Evolutionary conservation across 2,797 vertebrate species (phyloP).

Genomic region (Atherinosoma microstoma): DNA sequence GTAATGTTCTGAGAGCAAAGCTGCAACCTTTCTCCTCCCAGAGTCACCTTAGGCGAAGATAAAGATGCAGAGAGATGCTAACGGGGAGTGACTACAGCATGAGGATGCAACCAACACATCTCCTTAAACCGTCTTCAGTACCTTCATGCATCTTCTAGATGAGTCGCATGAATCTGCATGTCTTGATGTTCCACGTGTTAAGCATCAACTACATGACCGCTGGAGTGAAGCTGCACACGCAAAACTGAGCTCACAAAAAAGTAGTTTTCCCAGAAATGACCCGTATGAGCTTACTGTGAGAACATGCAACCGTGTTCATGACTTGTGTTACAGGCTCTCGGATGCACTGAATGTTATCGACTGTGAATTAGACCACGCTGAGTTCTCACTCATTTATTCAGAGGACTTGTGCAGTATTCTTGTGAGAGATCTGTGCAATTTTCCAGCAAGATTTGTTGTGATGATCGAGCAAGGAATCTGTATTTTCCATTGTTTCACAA

Average conservation of each 20-base stretch:
- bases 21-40: slow-evolving; percentile 18
- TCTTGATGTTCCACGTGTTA: slow-evolving; percentile 42
- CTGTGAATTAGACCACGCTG: slow-evolving; percentile 67
- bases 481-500: slow-evolving; percentile 67
- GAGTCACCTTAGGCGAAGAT: slow-evolving; percentile 31
- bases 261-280: slow-evolving; percentile 30
- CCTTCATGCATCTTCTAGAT: slow-evolving; percentile 21
- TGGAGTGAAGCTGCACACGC: slow-evolving; percentile 21
- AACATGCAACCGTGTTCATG: slow-evolving; percentile 62
- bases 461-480: slow-evolving; percentile 55
- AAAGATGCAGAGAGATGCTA: slow-evolving; percentile 20
- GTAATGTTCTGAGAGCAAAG: slow-evolving; percentile 34
- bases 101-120: slow-evolving; percentile 8
- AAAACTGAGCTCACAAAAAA: slow-evolving; percentile 27
- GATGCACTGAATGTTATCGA: slow-evolving; percentile 75
- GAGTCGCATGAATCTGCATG: slow-evolving; percentile 49
- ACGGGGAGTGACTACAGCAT: slow-evolving; percentile 12
- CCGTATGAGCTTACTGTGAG: slow-evolving; percentile 34
- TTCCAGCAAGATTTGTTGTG: slow-evolving; percentile 48
- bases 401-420: slow-evolving; percentile 50
- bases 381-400: slow-evolving; percentile 51
- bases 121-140: slow-evolving; percentile 2
- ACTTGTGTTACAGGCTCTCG: slow-evolving; percentile 56
- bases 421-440: slow-evolving; percentile 63
- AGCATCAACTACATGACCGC: slow-evolving; percentile 12